Conservation (phyloP, 1,140 invertebrate species). For the Drosophila sucinea region DNA sequence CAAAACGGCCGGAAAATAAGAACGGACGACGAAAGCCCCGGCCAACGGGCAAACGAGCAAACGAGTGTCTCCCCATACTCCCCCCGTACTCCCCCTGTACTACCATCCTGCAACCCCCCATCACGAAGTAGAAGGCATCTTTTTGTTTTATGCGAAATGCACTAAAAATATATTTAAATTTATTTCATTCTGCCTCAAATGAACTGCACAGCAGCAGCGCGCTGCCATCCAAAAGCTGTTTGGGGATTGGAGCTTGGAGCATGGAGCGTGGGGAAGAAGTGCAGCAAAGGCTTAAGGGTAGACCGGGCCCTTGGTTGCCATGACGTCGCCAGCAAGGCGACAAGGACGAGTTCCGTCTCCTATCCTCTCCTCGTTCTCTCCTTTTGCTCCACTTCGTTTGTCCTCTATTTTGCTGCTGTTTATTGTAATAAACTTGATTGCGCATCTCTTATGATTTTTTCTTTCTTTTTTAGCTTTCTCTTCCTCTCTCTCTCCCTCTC, state of each 20-base stretch:
- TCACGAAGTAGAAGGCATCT: slow-evolving; percentile 53
- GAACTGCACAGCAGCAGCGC: slow-evolving; percentile 64
- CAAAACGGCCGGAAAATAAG: slow-evolving; percentile 78
- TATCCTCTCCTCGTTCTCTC: background rate
- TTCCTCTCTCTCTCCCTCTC: background rate
- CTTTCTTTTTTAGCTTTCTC: slow-evolving; percentile 22
- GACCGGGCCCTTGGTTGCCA: slow-evolving; percentile 38
- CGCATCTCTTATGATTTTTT: slow-evolving; percentile 64
- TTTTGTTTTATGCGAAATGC: slow-evolving; percentile 81
- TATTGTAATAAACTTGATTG: slow-evolving; percentile 77
- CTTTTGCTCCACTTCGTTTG: background rate
- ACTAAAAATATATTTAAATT: slow-evolving; percentile 82
- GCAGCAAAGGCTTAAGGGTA: slow-evolving; percentile 28
- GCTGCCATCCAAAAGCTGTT: slow-evolving; percentile 36
- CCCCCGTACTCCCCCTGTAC: no score
- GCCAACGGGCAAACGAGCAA: slow-evolving; percentile 39
- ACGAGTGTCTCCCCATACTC: no score
- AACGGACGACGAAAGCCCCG: slow-evolving; percentile 55
- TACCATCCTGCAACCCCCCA: background rate
- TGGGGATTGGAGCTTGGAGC: slow-evolving; percentile 7
- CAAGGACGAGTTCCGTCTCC: slow-evolving; percentile 41
- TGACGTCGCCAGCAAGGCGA: slow-evolving; percentile 74
- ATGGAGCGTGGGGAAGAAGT: slow-evolving; percentile 29
- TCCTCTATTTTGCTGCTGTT: slow-evolving; percentile 15
- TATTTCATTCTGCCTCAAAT: slow-evolving; percentile 78